A percentile compares a stretch with the other conserved stretches of the same genome.
phyloP scores from a whole-genome alignment of 2,113 vertebrate species.

The Macrotus californicus region DNA sequence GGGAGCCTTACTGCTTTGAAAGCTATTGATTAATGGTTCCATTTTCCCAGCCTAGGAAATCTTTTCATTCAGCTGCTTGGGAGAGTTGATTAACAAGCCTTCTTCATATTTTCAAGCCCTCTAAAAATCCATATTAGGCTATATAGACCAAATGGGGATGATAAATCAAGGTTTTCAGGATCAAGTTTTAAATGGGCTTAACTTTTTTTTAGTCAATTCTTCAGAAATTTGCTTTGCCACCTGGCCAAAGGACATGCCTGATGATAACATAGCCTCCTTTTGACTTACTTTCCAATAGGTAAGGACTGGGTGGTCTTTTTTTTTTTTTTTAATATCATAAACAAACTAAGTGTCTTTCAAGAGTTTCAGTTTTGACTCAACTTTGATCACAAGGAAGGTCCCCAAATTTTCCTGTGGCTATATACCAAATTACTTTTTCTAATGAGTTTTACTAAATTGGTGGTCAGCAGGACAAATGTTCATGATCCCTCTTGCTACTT shows the following conservation, averaged over 20 bases:
- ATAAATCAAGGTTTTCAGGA: neutral
- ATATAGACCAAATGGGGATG: neutral
- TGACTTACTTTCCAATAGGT: neutral
- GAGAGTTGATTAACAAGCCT: constrained; percentile 19
- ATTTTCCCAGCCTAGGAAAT: constrained; percentile 28
- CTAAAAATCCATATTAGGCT: constrained; percentile 9
- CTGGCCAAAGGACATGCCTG: neutral
- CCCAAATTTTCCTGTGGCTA: neutral
- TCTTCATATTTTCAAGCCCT: constrained; percentile 29
- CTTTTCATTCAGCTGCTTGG: constrained; percentile 18
- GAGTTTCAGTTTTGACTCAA: neutral
- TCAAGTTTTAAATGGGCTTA: neutral
- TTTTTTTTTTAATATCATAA: neutral
- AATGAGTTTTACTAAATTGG: neutral
- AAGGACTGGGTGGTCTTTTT: neutral
- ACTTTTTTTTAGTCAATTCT: neutral
- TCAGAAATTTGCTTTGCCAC: constrained; percentile 24
- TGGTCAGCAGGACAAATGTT: neutral
- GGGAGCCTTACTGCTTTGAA: constrained; percentile 43
- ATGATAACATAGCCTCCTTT: constrained; percentile 7
- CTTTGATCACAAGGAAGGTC: neutral
- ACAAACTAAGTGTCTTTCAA: neutral
- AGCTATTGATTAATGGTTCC: constrained; percentile 57
- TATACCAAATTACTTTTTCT: neutral
- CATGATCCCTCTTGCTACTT: neutral